Conservation (phyloP, 1,140 invertebrate species). For the Bursaphelenchus mucronatus region DNA sequence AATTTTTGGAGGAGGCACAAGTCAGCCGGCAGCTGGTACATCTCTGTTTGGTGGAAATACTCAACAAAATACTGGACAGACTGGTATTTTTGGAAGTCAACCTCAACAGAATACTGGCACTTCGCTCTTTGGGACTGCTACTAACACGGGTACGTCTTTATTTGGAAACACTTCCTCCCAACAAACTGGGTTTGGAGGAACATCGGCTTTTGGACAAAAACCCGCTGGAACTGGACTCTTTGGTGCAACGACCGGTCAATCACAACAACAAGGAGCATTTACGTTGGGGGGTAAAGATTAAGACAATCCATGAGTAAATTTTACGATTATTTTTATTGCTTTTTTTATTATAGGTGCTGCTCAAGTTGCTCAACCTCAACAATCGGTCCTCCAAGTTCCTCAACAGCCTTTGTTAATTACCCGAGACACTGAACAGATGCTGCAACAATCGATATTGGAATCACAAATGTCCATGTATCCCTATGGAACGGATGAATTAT, state of each 20-base stretch:
- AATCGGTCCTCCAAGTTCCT: conserved; percentile 6
- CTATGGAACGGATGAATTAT: conserved; percentile 19
- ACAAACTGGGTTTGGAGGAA: too few relatives aligned
- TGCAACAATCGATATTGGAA: conserved; percentile 23
- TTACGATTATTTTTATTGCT: too few relatives aligned
- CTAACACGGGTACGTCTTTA: neutral
- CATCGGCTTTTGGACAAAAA: too few relatives aligned
- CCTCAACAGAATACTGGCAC: conserved; percentile 1
- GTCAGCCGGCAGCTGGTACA: conserved; percentile 5
- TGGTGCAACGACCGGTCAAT: too few relatives aligned
- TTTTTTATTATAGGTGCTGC: too few relatives aligned
- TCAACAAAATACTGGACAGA: neutral
- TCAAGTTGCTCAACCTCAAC: conserved; percentile 6
- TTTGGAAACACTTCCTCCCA: conserved; percentile 8
- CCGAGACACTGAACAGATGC: conserved; percentile 15
- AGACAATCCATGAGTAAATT: too few relatives aligned
- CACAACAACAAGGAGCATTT: too few relatives aligned
- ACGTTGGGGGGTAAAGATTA: too few relatives aligned
- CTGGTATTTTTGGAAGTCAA: conserved; percentile 1
- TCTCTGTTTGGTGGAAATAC: conserved; percentile 8
- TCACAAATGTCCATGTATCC: conserved; percentile 18
- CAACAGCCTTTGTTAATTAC: conserved; percentile 24
- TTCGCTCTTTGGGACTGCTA: conserved; percentile 11
- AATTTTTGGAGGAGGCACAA: conserved; percentile 3
- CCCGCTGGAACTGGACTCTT: too few relatives aligned